phyloP scores from a whole-genome alignment of 2,797 vertebrate species.

The Tokudaia tokunoshimensis region DNA sequence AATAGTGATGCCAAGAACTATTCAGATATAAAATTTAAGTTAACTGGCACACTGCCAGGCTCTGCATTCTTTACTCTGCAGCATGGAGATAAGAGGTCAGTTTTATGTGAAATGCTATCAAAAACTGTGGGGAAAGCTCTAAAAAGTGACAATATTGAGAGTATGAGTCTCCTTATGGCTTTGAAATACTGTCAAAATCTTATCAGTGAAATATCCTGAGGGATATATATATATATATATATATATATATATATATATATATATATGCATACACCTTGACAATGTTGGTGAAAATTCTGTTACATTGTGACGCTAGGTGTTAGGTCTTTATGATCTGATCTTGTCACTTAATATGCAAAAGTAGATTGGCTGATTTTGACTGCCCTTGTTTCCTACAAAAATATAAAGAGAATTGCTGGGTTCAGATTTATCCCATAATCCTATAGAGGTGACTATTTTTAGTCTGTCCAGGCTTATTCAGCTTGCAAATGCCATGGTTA shows the following conservation, averaged over 20 bases:
- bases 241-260: background rate
- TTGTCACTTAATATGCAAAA: conserved; percentile 46
- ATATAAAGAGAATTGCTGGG: conserved; percentile 5
- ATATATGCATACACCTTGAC: background rate
- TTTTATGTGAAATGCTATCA: background rate
- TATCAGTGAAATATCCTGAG: conserved; percentile 2
- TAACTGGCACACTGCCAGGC: background rate
- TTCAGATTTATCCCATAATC: background rate
- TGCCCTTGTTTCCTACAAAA: background rate
- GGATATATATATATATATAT: background rate
- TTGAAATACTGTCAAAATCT: background rate
- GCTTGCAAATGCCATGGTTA: background rate
- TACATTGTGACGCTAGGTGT: background rate
- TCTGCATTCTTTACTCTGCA: conserved; percentile 8
- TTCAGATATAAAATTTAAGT: conserved; percentile 45
- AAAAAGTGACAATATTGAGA: conserved; percentile 1
- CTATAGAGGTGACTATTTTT: background rate
- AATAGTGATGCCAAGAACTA: conserved; percentile 15
- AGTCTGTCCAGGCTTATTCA: background rate
- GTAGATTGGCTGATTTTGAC: conserved; percentile 4
- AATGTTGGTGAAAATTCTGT: conserved; percentile 32
- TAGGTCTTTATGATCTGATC: background rate
- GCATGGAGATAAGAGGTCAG: conserved; percentile 5
- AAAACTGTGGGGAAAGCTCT: background rate
- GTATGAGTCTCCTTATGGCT: conserved; percentile 22